These are phyloP conservation scores for Pitangus sulphuratus DNA, from an alignment of 2,797 vertebrate species.

Conservation along the genomic window DNA sequence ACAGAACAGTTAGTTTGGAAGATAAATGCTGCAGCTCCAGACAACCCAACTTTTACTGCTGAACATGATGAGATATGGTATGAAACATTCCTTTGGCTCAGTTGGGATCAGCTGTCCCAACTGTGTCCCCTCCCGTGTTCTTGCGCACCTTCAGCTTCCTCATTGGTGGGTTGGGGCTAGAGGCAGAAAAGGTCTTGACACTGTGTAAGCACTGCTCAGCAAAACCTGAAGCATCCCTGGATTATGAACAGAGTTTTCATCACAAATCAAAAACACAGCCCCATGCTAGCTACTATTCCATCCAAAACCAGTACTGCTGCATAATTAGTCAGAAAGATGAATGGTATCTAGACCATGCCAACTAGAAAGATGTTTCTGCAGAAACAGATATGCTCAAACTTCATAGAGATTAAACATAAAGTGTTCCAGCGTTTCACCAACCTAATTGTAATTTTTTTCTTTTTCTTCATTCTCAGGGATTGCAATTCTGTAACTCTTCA, in stretches of 20 bases:
- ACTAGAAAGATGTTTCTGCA: neutral
- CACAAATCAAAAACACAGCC: neutral
- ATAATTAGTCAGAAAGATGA: neutral
- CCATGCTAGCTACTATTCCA: neutral
- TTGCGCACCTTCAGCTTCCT: neutral
- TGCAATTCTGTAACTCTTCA: neutral
- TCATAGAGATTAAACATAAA: neutral
- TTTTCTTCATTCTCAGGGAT: neutral
- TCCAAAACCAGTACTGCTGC: neutral
- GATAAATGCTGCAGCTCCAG: neutral
- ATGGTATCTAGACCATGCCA: neutral
- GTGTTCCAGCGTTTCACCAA: neutral
- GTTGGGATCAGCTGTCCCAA: fast-evolving
- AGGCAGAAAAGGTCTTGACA: neutral
- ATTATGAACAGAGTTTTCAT: neutral
- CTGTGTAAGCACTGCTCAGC: neutral
- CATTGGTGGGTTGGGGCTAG: neutral
- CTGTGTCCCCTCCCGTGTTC: neutral
- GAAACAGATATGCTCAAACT: neutral
- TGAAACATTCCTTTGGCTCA: neutral
- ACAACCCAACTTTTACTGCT: neutral
- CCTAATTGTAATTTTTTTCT: too few species aligned
- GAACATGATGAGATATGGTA: neutral
- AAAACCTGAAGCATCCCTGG: neutral
- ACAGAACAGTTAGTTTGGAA: neutral